A percentile compares a stretch with the other conserved stretches of the same genome.
Evolutionary conservation across 2,888 invertebrate species (phyloP).

Genomic region (Conchocele bisecta): DNA sequence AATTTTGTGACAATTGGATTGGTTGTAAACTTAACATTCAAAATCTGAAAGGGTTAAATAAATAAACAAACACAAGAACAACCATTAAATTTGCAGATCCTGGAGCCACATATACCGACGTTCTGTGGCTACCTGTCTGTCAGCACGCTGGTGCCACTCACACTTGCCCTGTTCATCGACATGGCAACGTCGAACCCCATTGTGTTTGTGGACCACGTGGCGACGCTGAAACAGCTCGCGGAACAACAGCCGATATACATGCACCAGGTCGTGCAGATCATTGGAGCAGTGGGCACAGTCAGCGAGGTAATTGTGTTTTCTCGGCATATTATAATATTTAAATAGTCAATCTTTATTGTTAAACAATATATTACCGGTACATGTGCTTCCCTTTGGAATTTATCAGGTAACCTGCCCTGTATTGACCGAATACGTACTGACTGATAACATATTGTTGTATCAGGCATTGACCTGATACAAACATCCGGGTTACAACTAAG

Average conservation of each 20-base stretch:
- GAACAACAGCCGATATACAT: conserved; percentile 78
- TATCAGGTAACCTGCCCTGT: too few species aligned
- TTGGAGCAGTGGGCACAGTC: conserved; percentile 82
- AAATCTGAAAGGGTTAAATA: too few species aligned
- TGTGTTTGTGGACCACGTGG: conserved; percentile 88
- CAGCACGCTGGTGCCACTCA: conserved; percentile 86
- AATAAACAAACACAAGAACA: too few species aligned
- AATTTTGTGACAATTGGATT: too few species aligned
- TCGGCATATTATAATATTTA: too few species aligned
- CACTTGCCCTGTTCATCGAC: conserved; percentile 90
- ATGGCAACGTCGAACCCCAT: conserved; percentile 89
- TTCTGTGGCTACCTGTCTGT: conserved; percentile 89
- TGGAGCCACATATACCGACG: conserved; percentile 92
- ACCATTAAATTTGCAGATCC: conserved; percentile 87
- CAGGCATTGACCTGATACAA: too few species aligned
- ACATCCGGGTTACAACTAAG: too few species aligned
- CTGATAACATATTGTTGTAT: too few species aligned
- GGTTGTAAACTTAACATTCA: too few species aligned
- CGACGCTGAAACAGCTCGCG: conserved; percentile 86
- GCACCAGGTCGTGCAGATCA: conserved; percentile 79
- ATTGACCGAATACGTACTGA: too few species aligned
- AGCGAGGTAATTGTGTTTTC: conserved; percentile 77
- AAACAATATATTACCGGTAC: background rate
- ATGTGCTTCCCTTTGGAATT: too few species aligned
- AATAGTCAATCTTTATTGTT: background rate